Base-by-base conservation (phyloP, 2,797 vertebrate genomes). In the Anas capensis region DNA sequence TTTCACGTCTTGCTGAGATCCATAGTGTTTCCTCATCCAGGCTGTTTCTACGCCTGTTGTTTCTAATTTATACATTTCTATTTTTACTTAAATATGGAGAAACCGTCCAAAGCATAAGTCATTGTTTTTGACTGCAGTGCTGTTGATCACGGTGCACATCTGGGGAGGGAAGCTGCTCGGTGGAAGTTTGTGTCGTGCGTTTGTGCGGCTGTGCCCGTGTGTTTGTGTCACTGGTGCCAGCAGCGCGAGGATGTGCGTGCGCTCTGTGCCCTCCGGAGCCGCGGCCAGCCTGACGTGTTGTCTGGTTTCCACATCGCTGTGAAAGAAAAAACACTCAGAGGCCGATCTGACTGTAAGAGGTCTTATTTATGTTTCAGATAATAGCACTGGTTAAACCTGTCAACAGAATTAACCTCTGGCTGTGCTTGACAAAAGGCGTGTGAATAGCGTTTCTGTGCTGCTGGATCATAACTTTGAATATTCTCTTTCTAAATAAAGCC, bases 181-280 rank as follows among this genome's bases (percentile, higher is more conserved):
- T 10, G 40, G 7, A 57, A 72, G 10, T 87, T 62, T 2, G 82
- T 12, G 3, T 5, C 1, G 6, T 1, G 27, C 2, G 3, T 4
- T 2, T 57, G 4, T 23, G 76, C 72, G 7, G 77, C 86, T 5
- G 76, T 46, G 21, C 31, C 46, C 4, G 0, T 0, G 62, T 10
- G 60, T 6, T 23, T 5, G 16, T 56, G 68, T 53, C 1, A 0
- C 68, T 61, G 3, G 0, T 14, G 11, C 71, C 2, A 12, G 48
- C 65, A 6, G 48, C 3, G 2, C 3, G 2, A 2, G 71, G 61
- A 1, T 0, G 27, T 0, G 26, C 27, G 5, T 0, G 53, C 60
- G 86, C 56, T 68, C 12, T 1, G 1, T 14, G 4, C 13, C 34
- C 73, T 26, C 48, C 60, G 1, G 54, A 4, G 31, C n/a, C 1